Conservation (phyloP, 2,113 vertebrate species). For the Grammomys surdaster region DNA sequence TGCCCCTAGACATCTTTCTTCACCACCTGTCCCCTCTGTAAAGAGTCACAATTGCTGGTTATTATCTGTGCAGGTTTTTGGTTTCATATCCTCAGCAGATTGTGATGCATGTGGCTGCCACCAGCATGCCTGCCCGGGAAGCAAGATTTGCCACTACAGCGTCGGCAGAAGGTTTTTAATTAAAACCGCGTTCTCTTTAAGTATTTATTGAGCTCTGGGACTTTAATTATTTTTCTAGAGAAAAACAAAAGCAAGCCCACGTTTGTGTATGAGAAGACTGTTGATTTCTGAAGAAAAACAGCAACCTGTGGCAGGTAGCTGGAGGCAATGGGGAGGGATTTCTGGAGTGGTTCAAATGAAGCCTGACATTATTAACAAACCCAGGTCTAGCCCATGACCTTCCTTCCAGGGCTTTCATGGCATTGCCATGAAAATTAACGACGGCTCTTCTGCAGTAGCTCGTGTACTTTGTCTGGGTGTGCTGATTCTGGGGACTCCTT, state of each 20-base stretch:
- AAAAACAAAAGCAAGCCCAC: slow-evolving; percentile 51
- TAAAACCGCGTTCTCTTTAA: slow-evolving; percentile 61
- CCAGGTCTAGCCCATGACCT: slow-evolving; percentile 63
- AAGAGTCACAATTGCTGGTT: neutral
- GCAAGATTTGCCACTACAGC: slow-evolving; percentile 10
- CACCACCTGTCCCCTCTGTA: neutral
- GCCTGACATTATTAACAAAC: slow-evolving; percentile 83
- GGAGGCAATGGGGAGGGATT: slow-evolving; percentile 58
- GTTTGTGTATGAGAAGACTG: slow-evolving; percentile 76
- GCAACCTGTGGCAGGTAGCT: slow-evolving; percentile 79
- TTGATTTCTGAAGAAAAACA: slow-evolving; percentile 59
- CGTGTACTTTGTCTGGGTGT: slow-evolving; percentile 9
- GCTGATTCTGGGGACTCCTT: neutral
- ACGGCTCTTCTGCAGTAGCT: slow-evolving; percentile 33
- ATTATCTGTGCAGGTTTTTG: slow-evolving; percentile 31
- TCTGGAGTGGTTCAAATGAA: slow-evolving; percentile 82
- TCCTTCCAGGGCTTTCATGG: slow-evolving; percentile 71
- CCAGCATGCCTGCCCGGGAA: neutral
- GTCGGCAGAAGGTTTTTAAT: slow-evolving; percentile 62
- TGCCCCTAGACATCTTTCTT: neutral
- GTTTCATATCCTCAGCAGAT: neutral
- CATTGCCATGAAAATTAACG: slow-evolving; percentile 55
- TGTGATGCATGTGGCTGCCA: neutral
- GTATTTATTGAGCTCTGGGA: slow-evolving; percentile 60
- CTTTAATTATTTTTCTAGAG: slow-evolving; percentile 84